A percentile compares a stretch with the other conserved stretches of the same genome.
These are phyloP conservation scores for Dendronephthya gigantea DNA, from an alignment of 64 coral and sea anemone species.

Conservation along the genomic window DNA sequence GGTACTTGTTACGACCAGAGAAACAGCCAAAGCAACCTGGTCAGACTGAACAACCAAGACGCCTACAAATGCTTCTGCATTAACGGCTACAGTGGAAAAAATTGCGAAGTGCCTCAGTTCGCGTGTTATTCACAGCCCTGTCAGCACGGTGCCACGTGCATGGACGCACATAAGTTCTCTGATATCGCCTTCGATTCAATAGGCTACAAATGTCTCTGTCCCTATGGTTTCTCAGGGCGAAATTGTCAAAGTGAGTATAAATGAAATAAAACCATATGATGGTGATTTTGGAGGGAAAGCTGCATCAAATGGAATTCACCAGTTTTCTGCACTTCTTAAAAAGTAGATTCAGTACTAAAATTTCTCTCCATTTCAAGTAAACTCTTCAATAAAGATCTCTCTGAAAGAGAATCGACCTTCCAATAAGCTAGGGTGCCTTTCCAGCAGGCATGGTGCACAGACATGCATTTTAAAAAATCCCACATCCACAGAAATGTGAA, in stretches of 20 bases:
- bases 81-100: not conserved
- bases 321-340: no score
- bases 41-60: not conserved
- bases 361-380: no score
- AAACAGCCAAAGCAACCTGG: not conserved
- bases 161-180: conserved; percentile 68
- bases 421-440: no score
- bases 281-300: not conserved
- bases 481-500: no score
- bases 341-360: no score
- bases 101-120: conserved; percentile 12
- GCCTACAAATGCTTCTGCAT: conserved; percentile 7
- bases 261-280: not conserved
- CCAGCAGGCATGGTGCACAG: no score
- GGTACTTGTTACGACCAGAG: conserved; percentile 2
- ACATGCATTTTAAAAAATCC: no score
- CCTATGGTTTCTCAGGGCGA: conserved; percentile 47
- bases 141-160: conserved; percentile 67
- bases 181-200: conserved; percentile 72
- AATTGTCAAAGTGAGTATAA: conserved; percentile 67
- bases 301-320: no score
- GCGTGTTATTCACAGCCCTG: conserved; percentile 71
- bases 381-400: no score
- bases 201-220: conserved; percentile 80
- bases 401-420: no score